Evolutionary conservation across 1,140 invertebrate species (phyloP), one percentile per base, ranked within the genome.

Genomic region (Tetranychus cinnabarinus): DNA sequence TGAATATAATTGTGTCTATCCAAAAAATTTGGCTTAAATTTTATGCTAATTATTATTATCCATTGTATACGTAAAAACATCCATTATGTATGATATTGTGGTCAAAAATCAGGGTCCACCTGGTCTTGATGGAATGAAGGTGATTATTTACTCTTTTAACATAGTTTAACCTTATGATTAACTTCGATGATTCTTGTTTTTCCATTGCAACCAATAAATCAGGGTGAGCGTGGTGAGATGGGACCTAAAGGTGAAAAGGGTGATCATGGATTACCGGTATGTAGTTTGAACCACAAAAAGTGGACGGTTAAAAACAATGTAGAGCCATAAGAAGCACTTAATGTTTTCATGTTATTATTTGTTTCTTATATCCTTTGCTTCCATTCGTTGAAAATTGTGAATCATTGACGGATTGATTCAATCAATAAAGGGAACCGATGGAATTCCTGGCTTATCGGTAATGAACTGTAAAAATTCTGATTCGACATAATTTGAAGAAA

Each of bases 371-470:
- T 31, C 33, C 48, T 59, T 56, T 35, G 33, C 33, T 56, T 13
- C 37, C 61, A 42, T 42, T 42, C 10, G 39, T 42, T 42, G 39
- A 42, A 6, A 6, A 10, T 42, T 42, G 10, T 10, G 39, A 42
- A 6, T 42, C 5, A 42, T 42, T 23, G 23, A 23, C 23, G 23
- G 23, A 42, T 6, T 42, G 10, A 42, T 42, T 42, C 5, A 42
- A 58, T 56, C 37, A 48, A 35, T 47, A 0, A 31, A 63, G 62
- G 65, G 65, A 47, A 65, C 65, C 1, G 65, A 65, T 48, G 65
- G 65, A 58, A 65, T 65, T 35, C 65, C 65, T 57, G 65, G 65
- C 45, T 61, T 65, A 39, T 60, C 60, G 65, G 65, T 65, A 65
- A 65, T 61, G 61, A 42, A 42, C 39, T 62, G 58, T 46, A 6